Evolutionary conservation across 2,888 invertebrate species (phyloP), one percentile per base, ranked within the genome.

Genomic region (Uloborus plumipes): DNA sequence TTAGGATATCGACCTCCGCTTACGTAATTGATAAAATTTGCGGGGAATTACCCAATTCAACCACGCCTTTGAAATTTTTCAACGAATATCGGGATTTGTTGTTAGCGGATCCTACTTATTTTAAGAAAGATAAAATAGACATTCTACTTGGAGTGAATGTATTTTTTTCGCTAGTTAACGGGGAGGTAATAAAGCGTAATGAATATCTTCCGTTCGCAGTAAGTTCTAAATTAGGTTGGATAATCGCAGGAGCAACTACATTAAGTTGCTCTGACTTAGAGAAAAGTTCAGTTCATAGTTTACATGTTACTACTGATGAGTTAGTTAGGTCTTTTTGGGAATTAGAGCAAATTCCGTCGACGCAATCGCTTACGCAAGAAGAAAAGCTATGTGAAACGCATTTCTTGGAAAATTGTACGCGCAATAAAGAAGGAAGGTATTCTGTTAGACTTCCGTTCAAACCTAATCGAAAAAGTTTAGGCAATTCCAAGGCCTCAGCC

Each of bases 371-470:
- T 53, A 53, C 53, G 3, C 2, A 6, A 3, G 53, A 53, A n/a
- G 53, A 53, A 53, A 53, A 3, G 53, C 53, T 53, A 3, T 53
- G 53, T n/a, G 53, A 53, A 53, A 53, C 15, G 53, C 53, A 53
- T 53, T 53, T 53, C n/a, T 15, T 53, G 7, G 53, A 53, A 16
- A 53, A 53, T 53, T 53, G 3, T 53, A 6, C 53, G 53, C 53
- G 53, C 15, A 53, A n/a, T 53, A 53, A 53, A n/a, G n/a, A 15
- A 16, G n/a, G 15, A 16, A 53, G 53, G n/a, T 53, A 53, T 53
- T 53, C 53, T 16, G 53, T 53, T 53, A 53, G n/a, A 53, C 53
- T 53, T 53, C 53, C 53, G 15, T 53, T 53, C 6, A 53, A 53
- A 53, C 53, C 53, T 15, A n/a, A 53, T 53, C 2, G 53, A 53